Evolutionary conservation across 2,888 invertebrate genomes (phyloP), one percentile per base, ranked within the genome.

Genomic region (Barypeithes pellucidus): DNA sequence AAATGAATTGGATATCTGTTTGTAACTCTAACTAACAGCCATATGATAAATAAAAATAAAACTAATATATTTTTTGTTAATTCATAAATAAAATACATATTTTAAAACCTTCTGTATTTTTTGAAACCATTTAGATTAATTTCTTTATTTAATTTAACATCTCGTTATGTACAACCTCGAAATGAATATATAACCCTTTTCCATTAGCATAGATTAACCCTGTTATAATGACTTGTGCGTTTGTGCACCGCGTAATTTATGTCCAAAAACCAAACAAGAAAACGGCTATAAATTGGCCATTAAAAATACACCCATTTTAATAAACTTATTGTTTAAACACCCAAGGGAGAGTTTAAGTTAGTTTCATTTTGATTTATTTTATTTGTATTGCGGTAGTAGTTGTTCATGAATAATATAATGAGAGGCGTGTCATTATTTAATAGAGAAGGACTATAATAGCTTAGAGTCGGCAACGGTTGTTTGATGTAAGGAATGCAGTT

Each of bases 271-370:
- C 76, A 80, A 80, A 80, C 77, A 80, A 76, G 76, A 69, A 75
- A 72, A 73, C 41, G 52, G 52, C 61, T 72, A 78, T 77, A 77
- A 75, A 77, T 78, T 68, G 72, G 67, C 45, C 65, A 66, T 68
- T 65, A 72, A 76, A 66, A 67, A 71, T 68, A 66, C 74, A 67
- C 62, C 57, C 68, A 65, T 74, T 75, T 71, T 77, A 77, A 77
- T 77, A 77, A 76, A 66, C 62, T 79, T 78, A 78, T 79, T 80
- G 80, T 81, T 78, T 67, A 77, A 72, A 76, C 77, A 73, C 81
- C 76, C 80, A 45, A 16, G 80, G 80, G 80, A 79, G 59, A 63
- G 59, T 69, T 68, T 52, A 18, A 36, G 67, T 22, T 67, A 29
- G 43, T 41, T 36, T 43, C 18, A 4, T 47, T 59, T 20, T 67